Evolutionary conservation across 64 coral and sea anemone species (phyloP).

Genomic region (Hydrozoanthus tunicans): DNA sequence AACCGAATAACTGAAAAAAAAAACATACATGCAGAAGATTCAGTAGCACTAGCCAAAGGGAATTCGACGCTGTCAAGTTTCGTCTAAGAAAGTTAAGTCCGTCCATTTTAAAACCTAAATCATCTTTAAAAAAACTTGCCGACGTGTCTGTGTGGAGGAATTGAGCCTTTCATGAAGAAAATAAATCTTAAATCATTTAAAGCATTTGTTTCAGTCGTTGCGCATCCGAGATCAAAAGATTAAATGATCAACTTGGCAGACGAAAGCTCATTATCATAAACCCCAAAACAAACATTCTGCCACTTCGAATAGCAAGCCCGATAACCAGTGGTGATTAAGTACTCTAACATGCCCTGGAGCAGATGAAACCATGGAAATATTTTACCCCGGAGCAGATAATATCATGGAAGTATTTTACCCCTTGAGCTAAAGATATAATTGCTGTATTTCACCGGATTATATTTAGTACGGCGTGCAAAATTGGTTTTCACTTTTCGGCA

Average conservation of each 20-base stretch:
- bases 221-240: slow-evolving; percentile 39
- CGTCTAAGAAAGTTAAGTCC: too few species aligned
- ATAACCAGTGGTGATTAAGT: neutral
- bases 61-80: too few species aligned
- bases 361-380: too few species aligned
- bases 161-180: neutral
- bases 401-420: neutral
- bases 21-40: too few species aligned
- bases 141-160: slow-evolving; percentile 11
- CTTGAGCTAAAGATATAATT: too few species aligned
- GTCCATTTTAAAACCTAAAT: too few species aligned
- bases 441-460: too few species aligned
- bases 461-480: neutral
- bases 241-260: slow-evolving; percentile 27
- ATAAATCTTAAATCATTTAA: slow-evolving; percentile 21
- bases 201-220: neutral
- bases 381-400: neutral
- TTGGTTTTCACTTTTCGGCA: neutral
- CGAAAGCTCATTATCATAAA: slow-evolving; percentile 32
- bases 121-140: too few species aligned
- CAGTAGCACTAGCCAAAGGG: too few species aligned
- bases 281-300: slow-evolving; percentile 11
- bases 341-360: neutral
- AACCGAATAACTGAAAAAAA: too few species aligned
- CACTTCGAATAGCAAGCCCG: neutral